Percentiles rank a stretch among this genome's conserved stretches.
Evolutionary conservation across 1,140 invertebrate species (phyloP).

Genomic region (Zaprionus taronus): DNA sequence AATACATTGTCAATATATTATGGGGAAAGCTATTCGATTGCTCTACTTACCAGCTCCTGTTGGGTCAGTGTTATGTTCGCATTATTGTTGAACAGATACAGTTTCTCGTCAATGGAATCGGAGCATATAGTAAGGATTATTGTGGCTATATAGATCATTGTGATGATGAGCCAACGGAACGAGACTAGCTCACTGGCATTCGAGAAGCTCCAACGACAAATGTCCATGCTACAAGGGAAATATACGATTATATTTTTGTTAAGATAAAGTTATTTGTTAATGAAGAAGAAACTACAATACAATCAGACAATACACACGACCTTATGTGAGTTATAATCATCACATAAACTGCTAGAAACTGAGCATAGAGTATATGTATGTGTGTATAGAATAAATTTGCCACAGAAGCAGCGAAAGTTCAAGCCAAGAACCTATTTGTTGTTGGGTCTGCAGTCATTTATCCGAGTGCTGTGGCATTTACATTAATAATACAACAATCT

Average conservation of each 20-base stretch:
- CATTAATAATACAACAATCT: slow-evolving; percentile 18
- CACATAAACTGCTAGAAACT: not conserved
- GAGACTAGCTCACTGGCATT: slow-evolving; percentile 82
- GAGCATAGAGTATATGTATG: not conserved
- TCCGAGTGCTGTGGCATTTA: slow-evolving; percentile 31
- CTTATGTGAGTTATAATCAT: not conserved
- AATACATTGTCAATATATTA: not conserved
- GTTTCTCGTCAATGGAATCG: slow-evolving; percentile 80
- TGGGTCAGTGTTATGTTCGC: slow-evolving; percentile 77
- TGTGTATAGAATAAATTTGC: no score
- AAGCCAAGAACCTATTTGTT: not conserved
- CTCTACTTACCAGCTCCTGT: slow-evolving; percentile 73
- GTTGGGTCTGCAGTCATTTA: slow-evolving; percentile 12
- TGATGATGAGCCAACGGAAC: slow-evolving; percentile 83
- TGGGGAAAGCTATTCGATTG: not conserved
- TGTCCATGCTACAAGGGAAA: slow-evolving; percentile 73
- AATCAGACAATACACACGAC: not conserved
- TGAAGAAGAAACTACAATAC: not conserved
- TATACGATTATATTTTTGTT: not conserved
- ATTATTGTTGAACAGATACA: slow-evolving; percentile 78
- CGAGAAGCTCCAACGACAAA: slow-evolving; percentile 81
- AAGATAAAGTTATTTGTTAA: not conserved
- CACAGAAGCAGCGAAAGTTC: not conserved
- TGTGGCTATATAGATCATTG: slow-evolving; percentile 84
- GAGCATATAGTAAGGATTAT: slow-evolving; percentile 84